Conservation (phyloP, 1,140 invertebrate genomes). For the Monochamus saltuarius region DNA sequence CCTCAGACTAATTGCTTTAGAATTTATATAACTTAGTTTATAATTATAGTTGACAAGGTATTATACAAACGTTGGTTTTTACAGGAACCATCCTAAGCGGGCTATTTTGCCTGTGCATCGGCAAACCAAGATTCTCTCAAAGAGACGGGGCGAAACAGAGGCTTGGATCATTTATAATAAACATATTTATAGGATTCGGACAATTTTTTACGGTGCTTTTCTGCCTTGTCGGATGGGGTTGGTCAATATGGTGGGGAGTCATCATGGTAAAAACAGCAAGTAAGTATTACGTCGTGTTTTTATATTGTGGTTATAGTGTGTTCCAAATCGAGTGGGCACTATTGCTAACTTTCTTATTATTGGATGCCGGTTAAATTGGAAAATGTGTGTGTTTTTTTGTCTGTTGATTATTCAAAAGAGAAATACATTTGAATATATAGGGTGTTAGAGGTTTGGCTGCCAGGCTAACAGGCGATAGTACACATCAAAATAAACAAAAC, state of each 20-base stretch:
- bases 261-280: slow-evolving; percentile 80
- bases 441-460: too few species aligned
- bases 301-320: background rate
- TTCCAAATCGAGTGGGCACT: too few species aligned
- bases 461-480: too few species aligned
- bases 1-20: too few species aligned
- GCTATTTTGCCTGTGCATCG: slow-evolving; percentile 82
- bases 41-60: too few species aligned
- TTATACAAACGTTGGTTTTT: too few species aligned
- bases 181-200: slow-evolving; percentile 78
- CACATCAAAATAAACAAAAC: too few species aligned
- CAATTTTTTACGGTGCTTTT: slow-evolving; percentile 94
- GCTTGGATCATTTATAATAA: slow-evolving; percentile 77
- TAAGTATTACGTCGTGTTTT: slow-evolving; percentile 53
- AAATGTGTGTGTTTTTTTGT: background rate
- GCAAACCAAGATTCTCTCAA: slow-evolving; percentile 80
- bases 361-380: background rate
- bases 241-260: slow-evolving; percentile 95
- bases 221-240: slow-evolving; percentile 94
- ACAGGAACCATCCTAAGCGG: slow-evolving; percentile 86
- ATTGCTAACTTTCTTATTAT: background rate
- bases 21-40: too few species aligned
- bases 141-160: slow-evolving; percentile 69
- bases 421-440: too few species aligned
- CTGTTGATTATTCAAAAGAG: background rate